Conservation (phyloP, 2,888 invertebrate genomes). For the Cephus runcator region DNA sequence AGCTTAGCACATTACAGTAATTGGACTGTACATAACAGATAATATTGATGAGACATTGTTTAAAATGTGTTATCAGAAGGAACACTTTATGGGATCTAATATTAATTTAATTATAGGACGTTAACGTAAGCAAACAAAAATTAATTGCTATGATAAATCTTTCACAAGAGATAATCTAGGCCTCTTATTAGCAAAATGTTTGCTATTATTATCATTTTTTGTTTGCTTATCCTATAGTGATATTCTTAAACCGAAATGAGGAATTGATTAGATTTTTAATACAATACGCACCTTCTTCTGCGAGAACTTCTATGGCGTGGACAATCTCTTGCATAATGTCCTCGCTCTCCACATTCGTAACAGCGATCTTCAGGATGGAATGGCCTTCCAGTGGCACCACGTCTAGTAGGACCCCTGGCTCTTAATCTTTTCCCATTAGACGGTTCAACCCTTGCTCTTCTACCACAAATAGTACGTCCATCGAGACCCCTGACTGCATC, state of each 20-base stretch:
- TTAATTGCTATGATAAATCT: neutral
- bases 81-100: neutral
- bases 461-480: constrained; percentile 87
- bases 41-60: neutral
- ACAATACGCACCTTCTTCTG: constrained; percentile 53
- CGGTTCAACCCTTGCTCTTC: constrained; percentile 90
- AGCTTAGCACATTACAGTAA: neutral
- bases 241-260: constrained; percentile 8
- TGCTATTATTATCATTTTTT: constrained; percentile 1
- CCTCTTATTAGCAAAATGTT: constrained; percentile 4
- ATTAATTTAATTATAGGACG: neutral
- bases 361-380: constrained; percentile 93
- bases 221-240: constrained; percentile 18
- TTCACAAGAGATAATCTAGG: neutral
- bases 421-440: constrained; percentile 83
- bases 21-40: neutral
- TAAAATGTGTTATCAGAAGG: neutral
- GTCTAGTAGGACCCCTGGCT: constrained; percentile 70
- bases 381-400: constrained; percentile 70
- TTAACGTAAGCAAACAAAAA: neutral
- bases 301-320: constrained; percentile 73
- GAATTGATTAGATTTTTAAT: constrained; percentile 20
- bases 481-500: constrained; percentile 85
- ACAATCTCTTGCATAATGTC: constrained; percentile 94
- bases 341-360: constrained; percentile 93